Evolutionary conservation across 2,797 vertebrate genomes (phyloP), one percentile per base, ranked within the genome.

Genomic region (Tinamus major): DNA sequence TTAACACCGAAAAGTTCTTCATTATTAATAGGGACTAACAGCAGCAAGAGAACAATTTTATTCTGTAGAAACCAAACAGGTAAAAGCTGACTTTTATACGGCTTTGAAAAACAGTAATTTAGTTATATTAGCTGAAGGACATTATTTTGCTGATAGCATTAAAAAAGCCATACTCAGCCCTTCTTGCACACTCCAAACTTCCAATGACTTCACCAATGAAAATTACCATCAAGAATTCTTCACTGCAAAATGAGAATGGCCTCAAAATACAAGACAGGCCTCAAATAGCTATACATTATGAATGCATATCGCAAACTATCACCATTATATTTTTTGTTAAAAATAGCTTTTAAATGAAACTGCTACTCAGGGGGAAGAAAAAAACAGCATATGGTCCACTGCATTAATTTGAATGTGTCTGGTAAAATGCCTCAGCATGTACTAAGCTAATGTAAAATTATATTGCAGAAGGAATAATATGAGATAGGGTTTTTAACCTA

Each of bases 1-100:
- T 87, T 31, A 33, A 59, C 62, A 51, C 9, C 46, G 64, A 71
- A 65, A 65, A 21, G 29, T 79, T 78, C 21, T 87, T 55, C 70
- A 93, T 95, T 90, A 91, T 94, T 93, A 90, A 95, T 76, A 83
- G 51, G 10, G 84, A 93, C 76, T 64, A 86, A 91, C 48, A 91
- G 51, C 26, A 87, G n/a, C 48, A 87, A 91, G 42, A 11, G 15
- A 79, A 69, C 48, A 76, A 78, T 89, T 84, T 67, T 79, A 65
- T 44, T 71, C 49, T 29, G 67, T 61, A 84, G 83, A 93, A 92
- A 89, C 14, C 42, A 86, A 55, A 83, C 63, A 91, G 56, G 77
- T 74, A 87, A 64, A 74, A 84, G 39, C 12, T 87, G 92, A 96
- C 90, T 85, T 95, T 93, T 93, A 85, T 37, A 39, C 10, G 67